These are phyloP conservation scores for Hyla sarda DNA, from an alignment of 2,113 vertebrate genomes.

Conservation along the genomic window DNA sequence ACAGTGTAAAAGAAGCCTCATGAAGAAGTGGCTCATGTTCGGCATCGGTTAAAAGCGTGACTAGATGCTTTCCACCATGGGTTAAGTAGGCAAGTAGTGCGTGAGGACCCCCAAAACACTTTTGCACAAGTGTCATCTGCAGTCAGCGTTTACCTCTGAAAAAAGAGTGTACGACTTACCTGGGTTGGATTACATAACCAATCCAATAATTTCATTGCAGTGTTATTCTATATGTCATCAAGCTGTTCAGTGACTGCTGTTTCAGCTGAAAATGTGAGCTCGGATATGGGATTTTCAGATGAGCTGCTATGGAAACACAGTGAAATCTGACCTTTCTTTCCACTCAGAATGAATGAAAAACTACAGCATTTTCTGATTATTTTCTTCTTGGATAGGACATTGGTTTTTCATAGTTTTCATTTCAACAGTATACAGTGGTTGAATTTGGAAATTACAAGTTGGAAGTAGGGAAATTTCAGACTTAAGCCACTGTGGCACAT, in stretches of 20 bases:
- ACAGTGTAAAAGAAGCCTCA: no score
- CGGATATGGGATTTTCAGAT: neutral
- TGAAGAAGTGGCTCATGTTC: no score
- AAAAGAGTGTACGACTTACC: neutral
- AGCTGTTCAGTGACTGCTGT: neutral
- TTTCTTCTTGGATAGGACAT: neutral
- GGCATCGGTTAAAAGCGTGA: no score
- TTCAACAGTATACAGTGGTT: neutral
- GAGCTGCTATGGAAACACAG: slow-evolving; percentile 15
- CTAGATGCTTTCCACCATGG: no score
- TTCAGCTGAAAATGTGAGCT: neutral
- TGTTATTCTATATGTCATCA: neutral
- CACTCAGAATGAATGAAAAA: neutral
- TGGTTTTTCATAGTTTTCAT: neutral
- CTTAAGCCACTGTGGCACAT: neutral
- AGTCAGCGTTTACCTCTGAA: no score
- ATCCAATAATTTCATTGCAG: neutral
- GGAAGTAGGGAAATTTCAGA: neutral
- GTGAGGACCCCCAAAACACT: no score
- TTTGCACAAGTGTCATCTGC: no score
- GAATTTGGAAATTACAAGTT: neutral
- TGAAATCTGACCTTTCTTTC: slow-evolving; percentile 4
- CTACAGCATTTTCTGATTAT: neutral
- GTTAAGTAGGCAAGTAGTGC: no score
- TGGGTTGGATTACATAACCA: neutral